Percentiles rank a stretch among this genome's conserved stretches.
Conservation (phyloP, 2,113 vertebrate genomes). For the Tapirus terrestris region DNA sequence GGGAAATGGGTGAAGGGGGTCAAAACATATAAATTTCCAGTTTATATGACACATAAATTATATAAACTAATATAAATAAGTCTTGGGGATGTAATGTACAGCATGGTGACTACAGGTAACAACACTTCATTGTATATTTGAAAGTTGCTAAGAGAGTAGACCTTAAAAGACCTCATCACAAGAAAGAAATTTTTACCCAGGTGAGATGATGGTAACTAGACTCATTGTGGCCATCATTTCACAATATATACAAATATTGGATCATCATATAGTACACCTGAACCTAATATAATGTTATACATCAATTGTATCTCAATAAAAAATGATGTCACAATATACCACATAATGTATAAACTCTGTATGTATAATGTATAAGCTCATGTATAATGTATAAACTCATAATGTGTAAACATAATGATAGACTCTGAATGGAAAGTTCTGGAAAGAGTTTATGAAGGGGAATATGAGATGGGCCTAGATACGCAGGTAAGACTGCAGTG, state of each 20-base stretch:
- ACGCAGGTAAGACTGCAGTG: not conserved
- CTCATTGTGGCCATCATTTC: not conserved
- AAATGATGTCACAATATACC: not conserved
- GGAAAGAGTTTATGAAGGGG: not conserved
- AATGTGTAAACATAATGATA: no score
- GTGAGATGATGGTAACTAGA: not conserved
- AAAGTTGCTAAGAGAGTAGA: not conserved
- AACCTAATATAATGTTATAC: not conserved
- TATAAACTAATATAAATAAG: not conserved
- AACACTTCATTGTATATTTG: not conserved
- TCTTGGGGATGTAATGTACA: not conserved
- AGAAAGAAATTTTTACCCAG: not conserved
- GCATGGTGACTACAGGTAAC: fast-evolving
- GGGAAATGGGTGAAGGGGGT: not conserved
- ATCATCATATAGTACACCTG: not conserved
- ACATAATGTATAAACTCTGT: not conserved
- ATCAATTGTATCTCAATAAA: not conserved
- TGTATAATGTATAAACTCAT: no score
- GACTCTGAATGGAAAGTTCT: not conserved
- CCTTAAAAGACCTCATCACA: not conserved
- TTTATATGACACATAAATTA: no score
- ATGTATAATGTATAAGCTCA: no score
- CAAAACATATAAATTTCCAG: not conserved
- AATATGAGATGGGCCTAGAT: not conserved
- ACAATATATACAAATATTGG: not conserved